Conservation (phyloP, 1,140 invertebrate species). For the Delia radicum region DNA sequence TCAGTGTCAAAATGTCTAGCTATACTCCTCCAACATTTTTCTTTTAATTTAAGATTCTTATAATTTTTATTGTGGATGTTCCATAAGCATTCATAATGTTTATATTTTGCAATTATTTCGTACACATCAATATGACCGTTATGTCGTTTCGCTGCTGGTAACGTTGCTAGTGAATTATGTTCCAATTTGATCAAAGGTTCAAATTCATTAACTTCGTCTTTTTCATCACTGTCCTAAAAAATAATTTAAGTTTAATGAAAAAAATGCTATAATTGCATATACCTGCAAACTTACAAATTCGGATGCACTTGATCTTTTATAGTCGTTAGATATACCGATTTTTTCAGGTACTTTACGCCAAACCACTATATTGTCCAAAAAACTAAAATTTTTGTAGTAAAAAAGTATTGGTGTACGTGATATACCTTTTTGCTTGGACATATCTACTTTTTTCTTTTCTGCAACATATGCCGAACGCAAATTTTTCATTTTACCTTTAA, state of each 20-base stretch:
- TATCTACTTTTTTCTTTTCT: no score
- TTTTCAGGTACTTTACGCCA: not conserved
- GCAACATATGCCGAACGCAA: no score
- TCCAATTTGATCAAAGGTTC: no score
- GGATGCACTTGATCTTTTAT: no score
- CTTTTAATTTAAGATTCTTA: slow-evolving; percentile 1
- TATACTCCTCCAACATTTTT: slow-evolving; percentile 9
- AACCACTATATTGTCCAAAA: slow-evolving; percentile 10
- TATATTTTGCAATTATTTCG: slow-evolving; percentile 5
- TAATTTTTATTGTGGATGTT: not conserved
- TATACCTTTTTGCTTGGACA: no score
- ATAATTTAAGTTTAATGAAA: no score
- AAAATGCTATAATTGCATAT: no score
- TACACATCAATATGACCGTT: not conserved
- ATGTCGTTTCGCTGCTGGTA: no score
- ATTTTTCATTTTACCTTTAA: no score
- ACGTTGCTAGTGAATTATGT: no score
- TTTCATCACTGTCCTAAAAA: not conserved
- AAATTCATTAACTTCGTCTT: no score
- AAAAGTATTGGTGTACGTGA: slow-evolving; percentile 7
- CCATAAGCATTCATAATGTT: slow-evolving; percentile 23
- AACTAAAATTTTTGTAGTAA: slow-evolving; percentile 23
- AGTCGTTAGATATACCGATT: no score
- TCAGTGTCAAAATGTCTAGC: not conserved
- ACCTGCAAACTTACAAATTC: not conserved